phyloP scores from a whole-genome alignment of 2,113 vertebrate genomes.

The Hippopotamus amphibius region DNA sequence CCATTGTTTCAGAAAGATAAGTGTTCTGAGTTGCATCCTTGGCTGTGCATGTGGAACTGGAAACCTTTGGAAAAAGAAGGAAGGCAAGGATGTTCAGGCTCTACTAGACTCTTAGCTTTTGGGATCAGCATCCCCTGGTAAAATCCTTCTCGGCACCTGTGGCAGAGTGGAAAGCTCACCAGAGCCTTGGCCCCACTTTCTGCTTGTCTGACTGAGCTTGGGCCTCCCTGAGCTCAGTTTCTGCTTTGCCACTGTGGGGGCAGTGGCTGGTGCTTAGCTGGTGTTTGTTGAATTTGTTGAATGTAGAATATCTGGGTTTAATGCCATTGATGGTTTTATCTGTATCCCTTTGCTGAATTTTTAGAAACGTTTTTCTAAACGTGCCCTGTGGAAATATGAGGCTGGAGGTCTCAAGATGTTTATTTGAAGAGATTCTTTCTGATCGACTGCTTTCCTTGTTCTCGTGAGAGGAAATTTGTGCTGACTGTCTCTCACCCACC shows the following conservation, averaged over 20 bases:
- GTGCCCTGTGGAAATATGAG: neutral
- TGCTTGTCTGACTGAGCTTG: neutral
- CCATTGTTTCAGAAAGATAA: neutral
- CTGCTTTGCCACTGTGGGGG: neutral
- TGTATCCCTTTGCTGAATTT: neutral
- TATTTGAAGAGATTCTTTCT: constrained; percentile 18
- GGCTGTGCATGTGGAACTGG: neutral
- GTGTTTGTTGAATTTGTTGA: neutral
- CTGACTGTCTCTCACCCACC: neutral
- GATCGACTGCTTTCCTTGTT: neutral
- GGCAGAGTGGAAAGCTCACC: neutral
- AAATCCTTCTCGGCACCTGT: neutral
- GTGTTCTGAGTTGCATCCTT: neutral
- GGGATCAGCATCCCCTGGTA: neutral
- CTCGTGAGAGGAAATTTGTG: neutral
- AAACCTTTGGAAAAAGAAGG: neutral
- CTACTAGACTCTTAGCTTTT: neutral
- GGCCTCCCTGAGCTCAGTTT: neutral
- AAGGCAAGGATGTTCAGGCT: neutral
- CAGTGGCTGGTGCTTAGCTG: neutral
- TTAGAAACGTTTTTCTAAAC: neutral
- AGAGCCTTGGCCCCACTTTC: neutral
- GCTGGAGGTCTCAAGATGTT: neutral
- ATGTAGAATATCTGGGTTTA: neutral
- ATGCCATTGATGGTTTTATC: neutral